phyloP scores from a whole-genome alignment of 2,797 vertebrate species.

The Bovichtus variegatus region DNA sequence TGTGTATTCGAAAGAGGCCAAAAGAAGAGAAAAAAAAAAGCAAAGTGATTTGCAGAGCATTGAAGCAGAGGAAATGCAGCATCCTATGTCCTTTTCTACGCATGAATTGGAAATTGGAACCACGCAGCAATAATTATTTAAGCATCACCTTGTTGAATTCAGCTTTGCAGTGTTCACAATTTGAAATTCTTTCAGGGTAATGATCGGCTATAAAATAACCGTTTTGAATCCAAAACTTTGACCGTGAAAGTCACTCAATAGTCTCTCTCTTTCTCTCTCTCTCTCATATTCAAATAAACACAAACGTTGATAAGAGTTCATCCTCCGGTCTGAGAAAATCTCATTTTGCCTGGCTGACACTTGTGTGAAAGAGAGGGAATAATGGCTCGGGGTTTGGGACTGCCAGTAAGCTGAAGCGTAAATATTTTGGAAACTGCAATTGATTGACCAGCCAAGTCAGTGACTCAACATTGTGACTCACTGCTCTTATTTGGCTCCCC shows the following conservation, averaged over 20 bases:
- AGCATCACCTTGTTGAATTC: neutral
- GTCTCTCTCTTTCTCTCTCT: too few relatives aligned
- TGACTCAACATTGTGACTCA: conserved; percentile 6
- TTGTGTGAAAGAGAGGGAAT: too few relatives aligned
- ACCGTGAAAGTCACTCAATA: conserved; percentile 28
- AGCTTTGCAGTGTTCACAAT: neutral
- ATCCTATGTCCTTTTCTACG: neutral
- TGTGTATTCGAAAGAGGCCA: conserved; percentile 15
- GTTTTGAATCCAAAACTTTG: conserved; percentile 3
- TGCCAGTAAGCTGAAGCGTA: too few relatives aligned
- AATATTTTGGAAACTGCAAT: too few relatives aligned
- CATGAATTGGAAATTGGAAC: neutral
- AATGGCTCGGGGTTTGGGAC: too few relatives aligned
- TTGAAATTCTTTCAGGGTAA: neutral
- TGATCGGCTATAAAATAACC: conserved; percentile 22
- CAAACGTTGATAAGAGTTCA: too few relatives aligned
- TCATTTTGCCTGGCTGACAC: too few relatives aligned
- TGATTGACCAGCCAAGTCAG: conserved; percentile 16
- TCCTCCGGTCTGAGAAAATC: too few relatives aligned
- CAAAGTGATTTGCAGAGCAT: neutral
- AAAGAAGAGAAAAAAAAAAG: neutral
- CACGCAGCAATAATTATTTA: neutral
- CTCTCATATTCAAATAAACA: too few relatives aligned
- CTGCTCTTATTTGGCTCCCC: conserved; percentile 1
- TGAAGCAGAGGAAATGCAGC: neutral